phyloP scores from a whole-genome alignment of 2,113 vertebrate species.

The Myrmecobius fasciatus region DNA sequence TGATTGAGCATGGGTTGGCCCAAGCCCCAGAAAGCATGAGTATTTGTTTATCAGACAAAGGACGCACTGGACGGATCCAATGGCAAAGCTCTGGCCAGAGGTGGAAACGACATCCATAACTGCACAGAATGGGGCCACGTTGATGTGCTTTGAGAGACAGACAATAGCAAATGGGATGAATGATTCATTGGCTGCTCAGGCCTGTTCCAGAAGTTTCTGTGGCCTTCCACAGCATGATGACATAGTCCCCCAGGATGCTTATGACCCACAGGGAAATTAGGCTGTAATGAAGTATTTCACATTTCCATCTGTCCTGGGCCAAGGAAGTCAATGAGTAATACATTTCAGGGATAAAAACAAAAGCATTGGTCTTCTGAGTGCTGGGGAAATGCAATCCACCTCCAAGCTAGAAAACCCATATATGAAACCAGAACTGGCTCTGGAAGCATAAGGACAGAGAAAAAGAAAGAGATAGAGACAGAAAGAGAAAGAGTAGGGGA shows the following conservation, averaged over 20 bases:
- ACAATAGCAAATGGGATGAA: conserved; percentile 1
- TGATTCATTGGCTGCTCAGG: neutral
- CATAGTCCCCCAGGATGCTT: conserved; percentile 28
- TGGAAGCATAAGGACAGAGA: conserved; percentile 26
- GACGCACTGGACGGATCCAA: neutral
- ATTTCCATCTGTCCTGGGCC: neutral
- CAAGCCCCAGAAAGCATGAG: conserved; percentile 30
- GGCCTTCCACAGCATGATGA: conserved; percentile 10
- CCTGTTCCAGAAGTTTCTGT: neutral
- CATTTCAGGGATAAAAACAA: neutral
- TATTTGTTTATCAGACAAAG: neutral
- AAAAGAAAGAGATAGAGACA: neutral
- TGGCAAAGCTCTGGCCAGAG: neutral
- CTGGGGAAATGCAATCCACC: conserved; percentile 5
- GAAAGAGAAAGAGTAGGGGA: too few species aligned
- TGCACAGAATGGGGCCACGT: neutral
- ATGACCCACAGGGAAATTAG: conserved; percentile 38
- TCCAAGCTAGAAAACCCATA: neutral
- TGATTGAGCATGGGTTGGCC: conserved; percentile 24
- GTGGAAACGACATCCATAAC: neutral
- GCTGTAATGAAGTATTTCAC: neutral
- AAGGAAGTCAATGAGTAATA: conserved; percentile 19
- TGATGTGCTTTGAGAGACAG: neutral
- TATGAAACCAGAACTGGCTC: neutral
- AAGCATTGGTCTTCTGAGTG: neutral